Conservation (phyloP, 2,797 vertebrate species). For the Oryzias dopingdopingensis region DNA sequence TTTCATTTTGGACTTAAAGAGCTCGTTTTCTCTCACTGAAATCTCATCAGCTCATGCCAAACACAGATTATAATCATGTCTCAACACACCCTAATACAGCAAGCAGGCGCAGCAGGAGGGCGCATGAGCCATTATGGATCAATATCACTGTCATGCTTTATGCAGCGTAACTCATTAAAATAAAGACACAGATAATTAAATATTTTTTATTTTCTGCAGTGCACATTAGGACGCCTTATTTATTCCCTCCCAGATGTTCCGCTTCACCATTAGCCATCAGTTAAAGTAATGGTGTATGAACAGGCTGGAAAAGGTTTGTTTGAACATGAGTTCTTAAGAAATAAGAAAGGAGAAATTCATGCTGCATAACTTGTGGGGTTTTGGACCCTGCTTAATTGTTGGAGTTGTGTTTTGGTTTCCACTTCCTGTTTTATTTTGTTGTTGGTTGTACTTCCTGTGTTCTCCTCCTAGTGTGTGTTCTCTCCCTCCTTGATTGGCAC, state of each 20-base stretch:
- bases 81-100: conserved; percentile 24
- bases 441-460: too few species aligned
- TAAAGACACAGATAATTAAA: conserved; percentile 56
- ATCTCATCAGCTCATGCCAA: conserved; percentile 53
- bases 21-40: conserved; percentile 38
- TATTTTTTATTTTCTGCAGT: conserved; percentile 45
- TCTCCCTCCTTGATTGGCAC: too few species aligned
- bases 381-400: too few species aligned
- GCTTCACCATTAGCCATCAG: conserved; percentile 50
- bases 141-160: conserved; percentile 58
- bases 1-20: conserved; percentile 29
- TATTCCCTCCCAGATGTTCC: conserved; percentile 36
- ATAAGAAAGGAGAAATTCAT: conserved; percentile 23
- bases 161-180: conserved; percentile 56
- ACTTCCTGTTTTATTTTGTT: too few species aligned
- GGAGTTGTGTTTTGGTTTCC: too few species aligned
- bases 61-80: conserved; percentile 52
- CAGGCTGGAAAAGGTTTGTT: conserved; percentile 43
- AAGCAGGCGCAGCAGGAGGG: conserved; percentile 18
- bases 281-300: conserved; percentile 62
- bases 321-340: conserved; percentile 33
- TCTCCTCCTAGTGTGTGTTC: too few species aligned
- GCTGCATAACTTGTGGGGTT: conserved; percentile 47
- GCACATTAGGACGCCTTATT: conserved; percentile 30
- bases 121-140: conserved; percentile 52